Conservation (phyloP, 2,888 invertebrate genomes). For the Cataglyphis albicans region DNA sequence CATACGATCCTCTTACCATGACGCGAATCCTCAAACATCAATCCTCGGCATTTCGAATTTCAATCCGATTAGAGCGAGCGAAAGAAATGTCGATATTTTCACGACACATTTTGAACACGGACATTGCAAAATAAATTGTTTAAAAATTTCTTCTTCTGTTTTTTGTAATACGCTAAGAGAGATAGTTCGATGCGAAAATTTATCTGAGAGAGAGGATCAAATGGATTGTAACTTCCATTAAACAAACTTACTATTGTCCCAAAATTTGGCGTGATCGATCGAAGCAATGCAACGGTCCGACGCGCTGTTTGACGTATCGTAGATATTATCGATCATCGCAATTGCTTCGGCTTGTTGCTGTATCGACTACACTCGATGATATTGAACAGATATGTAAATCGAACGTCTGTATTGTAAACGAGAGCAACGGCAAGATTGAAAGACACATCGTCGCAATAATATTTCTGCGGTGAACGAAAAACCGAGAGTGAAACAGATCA, state of each 20-base stretch:
- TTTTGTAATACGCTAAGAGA: background rate
- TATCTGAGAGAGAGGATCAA: background rate
- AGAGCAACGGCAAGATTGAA: constrained; percentile 39
- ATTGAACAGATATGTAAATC: constrained; percentile 46
- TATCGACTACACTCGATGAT: constrained; percentile 34
- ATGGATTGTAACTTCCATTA: constrained; percentile 37
- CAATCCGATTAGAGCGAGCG: background rate
- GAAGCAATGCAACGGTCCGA: background rate
- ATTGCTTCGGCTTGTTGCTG: constrained; percentile 31
- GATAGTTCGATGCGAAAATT: constrained; percentile 2
- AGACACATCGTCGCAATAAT: constrained; percentile 22
- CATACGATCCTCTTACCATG: constrained; percentile 26
- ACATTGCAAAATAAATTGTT: constrained; percentile 1
- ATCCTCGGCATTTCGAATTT: constrained; percentile 17
- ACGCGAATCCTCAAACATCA: background rate
- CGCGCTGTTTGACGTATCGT: constrained; percentile 44
- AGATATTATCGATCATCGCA: constrained; percentile 39
- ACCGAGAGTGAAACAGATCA: constrained; percentile 4
- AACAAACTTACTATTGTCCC: constrained; percentile 33
- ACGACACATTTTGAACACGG: background rate
- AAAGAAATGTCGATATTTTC: constrained; percentile 14
- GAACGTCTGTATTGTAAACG: constrained; percentile 15
- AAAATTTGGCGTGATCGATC: constrained; percentile 34
- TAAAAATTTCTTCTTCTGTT: background rate
- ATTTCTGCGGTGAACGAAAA: constrained; percentile 6